Base-by-base conservation (phyloP, 2,797 vertebrate genomes). In the Numenius phaeopus region DNA sequence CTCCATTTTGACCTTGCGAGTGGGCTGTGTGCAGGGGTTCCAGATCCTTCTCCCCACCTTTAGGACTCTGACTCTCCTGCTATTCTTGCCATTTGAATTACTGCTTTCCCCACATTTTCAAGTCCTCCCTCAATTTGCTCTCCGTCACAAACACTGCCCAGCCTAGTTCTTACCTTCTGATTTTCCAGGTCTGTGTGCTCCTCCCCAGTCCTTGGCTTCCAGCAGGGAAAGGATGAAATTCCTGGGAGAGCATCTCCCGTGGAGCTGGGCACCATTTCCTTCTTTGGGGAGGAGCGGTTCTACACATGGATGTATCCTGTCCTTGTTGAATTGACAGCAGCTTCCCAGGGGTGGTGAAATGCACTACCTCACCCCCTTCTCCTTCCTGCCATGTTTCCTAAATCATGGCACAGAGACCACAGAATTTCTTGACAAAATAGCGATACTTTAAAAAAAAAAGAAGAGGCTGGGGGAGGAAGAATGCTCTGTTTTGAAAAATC, bases 381-480 rank as follows among this genome's bases (percentile, higher is more conserved):
- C 37, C 37, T 83, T 79, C 42, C 61, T 78, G 44, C 4, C 10
- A 5, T 16, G 7, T 69, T 58, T 52, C 46, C 39, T 61, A 64
- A 42, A 34, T 62, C 24, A 55, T 17, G 12, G 11, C 34, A 32
- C 6, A 77, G 61, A 64, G 16, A 37, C 26, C 46, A 27, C 39
- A 62, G 47, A 71, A 78, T 14, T 61, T 65, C 55, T 79, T 47
- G 10, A 78, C 26, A 73, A 78, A 86, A 58, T 29, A 73, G 10
- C 10, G 82, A 29, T 20, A 67, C 39, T 58, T 90, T 8, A 46
- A 39, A 71, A 72, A 62, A 27, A 50, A 32, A 44, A 57, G 24
- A 54, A 64, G 22, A 14, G 10, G 10, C 2, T 1, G 3, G 7
- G 10, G 7, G 7, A 15, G 7, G 5, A 20, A 49, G 29, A 65